Base-by-base conservation (phyloP, 2,113 vertebrate species). In the Agapornis roseicollis region DNA sequence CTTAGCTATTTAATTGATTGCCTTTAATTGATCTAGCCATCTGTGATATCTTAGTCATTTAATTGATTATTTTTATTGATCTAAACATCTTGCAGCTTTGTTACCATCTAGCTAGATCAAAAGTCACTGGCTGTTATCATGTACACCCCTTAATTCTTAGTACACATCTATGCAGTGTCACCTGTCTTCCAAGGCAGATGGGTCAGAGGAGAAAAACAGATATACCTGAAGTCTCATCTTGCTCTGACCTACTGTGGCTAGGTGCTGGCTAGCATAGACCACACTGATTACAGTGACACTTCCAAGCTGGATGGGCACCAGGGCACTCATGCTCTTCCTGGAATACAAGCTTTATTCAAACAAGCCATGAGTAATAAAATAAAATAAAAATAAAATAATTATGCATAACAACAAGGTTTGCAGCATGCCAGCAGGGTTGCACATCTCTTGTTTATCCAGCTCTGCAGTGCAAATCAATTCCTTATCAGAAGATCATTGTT, bases 1-100 rank as follows among this genome's bases (percentile, higher is more conserved):
- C 61, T 55, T 93, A 91, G 74, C 47, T 95, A 87, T 97, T 94
- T 95, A 94, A 96, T 93, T 87, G 84, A 95, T 95, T 90, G 69
- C 23, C 50, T 87, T 96, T 94, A 96, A 96, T 94, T 89, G 81
- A 93, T 93, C 65, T 71, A 89, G 52, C 81, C 81, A 92, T 94
- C 89, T 94, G 94, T 91, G 88, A 79, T 94, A 94, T 78, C 70
- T 83, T 88, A 93, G 83, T 89, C 28, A 82, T 85, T 91, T 90
- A 94, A 76, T 61, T 76, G 52, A 82, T 81, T 91, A 73, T 29
- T 91, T 88, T 71, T 80, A 93, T 89, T 94, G 87, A 94, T 84
- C 61, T 88, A 78, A 91, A 80, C 35, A 78, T 74, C 41, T 88
- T 88, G 50, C 19, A 93, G 79, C 42, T 77, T 86, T 89, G 42